A percentile compares a stretch with the other conserved stretches of the same genome.
Evolutionary conservation across 2,797 vertebrate genomes (phyloP).

Genomic region (Arctocebus calabarensis): DNA sequence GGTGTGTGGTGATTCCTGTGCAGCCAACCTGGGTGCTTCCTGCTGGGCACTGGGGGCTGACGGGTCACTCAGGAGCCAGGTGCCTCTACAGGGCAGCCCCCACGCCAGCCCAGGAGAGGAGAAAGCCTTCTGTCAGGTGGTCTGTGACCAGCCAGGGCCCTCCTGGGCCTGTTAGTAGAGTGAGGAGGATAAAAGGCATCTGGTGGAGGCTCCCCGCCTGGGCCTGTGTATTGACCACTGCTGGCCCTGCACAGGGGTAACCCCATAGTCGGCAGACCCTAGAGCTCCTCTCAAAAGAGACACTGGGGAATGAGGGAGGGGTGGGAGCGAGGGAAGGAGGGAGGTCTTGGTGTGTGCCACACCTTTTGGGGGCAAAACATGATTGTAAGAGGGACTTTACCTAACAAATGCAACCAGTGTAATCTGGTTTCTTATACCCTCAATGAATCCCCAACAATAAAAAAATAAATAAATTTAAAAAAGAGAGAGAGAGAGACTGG

Average conservation of each 20-base stretch:
- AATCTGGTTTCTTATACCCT: too few relatives aligned
- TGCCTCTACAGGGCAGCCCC: neutral
- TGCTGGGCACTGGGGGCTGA: neutral
- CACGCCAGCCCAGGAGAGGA: neutral
- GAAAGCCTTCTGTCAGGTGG: neutral
- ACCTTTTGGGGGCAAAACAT: too few relatives aligned
- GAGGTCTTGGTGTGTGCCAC: too few relatives aligned
- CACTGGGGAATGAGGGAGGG: too few relatives aligned
- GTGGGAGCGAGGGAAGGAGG: too few relatives aligned
- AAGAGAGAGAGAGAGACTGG: too few relatives aligned
- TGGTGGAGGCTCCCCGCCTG: neutral
- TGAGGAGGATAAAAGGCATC: too few relatives aligned
- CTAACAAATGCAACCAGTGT: too few relatives aligned
- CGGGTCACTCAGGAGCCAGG: neutral
- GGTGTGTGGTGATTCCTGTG: neutral
- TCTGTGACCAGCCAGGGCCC: fast-evolving
- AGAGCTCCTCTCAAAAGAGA: neutral
- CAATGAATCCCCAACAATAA: too few relatives aligned
- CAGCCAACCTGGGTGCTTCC: neutral
- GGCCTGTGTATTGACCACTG: neutral
- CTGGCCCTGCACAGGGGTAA: neutral
- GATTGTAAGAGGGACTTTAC: too few relatives aligned
- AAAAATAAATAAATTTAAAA: too few relatives aligned
- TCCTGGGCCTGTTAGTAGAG: neutral
- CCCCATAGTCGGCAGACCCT: neutral